Percentiles rank a stretch among this genome's conserved stretches.
Evolutionary conservation across 2,797 vertebrate genomes (phyloP).

Genomic region (Spinus pinus): DNA sequence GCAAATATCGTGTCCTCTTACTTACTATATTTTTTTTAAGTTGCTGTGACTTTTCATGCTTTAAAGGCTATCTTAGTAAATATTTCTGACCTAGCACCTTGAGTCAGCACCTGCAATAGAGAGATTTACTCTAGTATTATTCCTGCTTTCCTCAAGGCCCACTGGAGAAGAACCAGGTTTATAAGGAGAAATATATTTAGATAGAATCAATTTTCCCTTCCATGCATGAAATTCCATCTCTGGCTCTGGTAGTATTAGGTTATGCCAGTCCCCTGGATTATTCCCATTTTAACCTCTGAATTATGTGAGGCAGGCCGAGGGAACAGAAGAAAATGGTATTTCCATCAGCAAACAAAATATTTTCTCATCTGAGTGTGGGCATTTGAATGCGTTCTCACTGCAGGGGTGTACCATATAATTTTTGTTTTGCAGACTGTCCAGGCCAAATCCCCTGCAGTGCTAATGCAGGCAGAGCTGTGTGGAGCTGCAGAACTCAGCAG

Average conservation of each 20-base stretch:
- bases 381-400: not conserved
- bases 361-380: not conserved
- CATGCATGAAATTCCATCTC: not conserved
- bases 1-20: not conserved
- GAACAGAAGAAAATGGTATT: not conserved
- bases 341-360: not conserved
- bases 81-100: not conserved
- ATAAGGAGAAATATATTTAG: not conserved
- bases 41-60: not conserved
- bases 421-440: not conserved
- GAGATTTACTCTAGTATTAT: not conserved
- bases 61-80: not conserved
- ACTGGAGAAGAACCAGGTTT: not conserved
- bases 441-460: not conserved
- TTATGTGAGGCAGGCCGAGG: not conserved
- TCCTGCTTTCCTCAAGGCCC: not conserved
- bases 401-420: not conserved
- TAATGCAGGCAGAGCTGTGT: not conserved
- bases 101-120: not conserved
- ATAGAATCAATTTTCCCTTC: not conserved
- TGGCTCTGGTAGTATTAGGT: not conserved
- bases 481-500: not conserved
- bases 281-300: not conserved
- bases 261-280: not conserved
- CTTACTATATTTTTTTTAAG: not conserved